phyloP scores from a whole-genome alignment of 2,888 invertebrate species.

The Mythimna vitellina region DNA sequence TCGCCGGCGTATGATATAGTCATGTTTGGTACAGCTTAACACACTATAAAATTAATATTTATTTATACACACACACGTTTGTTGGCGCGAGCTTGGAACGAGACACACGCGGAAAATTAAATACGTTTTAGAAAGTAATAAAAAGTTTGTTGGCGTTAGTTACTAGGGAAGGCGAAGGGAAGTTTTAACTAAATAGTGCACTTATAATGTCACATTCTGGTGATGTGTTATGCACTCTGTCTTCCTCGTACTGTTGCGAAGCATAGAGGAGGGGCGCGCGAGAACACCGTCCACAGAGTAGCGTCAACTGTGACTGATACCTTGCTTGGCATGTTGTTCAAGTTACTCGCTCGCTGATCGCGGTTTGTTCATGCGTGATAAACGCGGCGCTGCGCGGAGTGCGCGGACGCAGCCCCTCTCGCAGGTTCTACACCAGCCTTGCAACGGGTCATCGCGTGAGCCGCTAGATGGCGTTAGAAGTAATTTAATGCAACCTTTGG shows the following conservation, averaged over 20 bases:
- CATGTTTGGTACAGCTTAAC: constrained; percentile 90
- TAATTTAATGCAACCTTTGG: constrained; percentile 37
- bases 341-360: constrained; percentile 74
- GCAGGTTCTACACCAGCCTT: constrained; percentile 65
- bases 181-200: constrained; percentile 79
- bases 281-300: constrained; percentile 78
- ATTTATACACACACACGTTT: constrained; percentile 88
- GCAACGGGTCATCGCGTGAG: constrained; percentile 38
- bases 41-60: constrained; percentile 85
- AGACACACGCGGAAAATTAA: constrained; percentile 89
- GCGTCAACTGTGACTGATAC: constrained; percentile 81
- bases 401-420: constrained; percentile 63
- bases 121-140: constrained; percentile 89
- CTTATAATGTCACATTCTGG: constrained; percentile 88
- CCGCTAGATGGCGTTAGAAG: constrained; percentile 66
- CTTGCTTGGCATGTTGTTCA: constrained; percentile 75
- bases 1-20: constrained; percentile 97
- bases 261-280: constrained; percentile 77
- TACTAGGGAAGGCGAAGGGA: constrained; percentile 82
- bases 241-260: constrained; percentile 77
- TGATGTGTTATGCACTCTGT: constrained; percentile 82
- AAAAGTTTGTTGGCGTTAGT: constrained; percentile 82
- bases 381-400: constrained; percentile 66
- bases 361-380: constrained; percentile 75
- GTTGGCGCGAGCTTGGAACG: constrained; percentile 84